phyloP scores from a whole-genome alignment of 2,797 vertebrate species.

The Siniperca scherzeri region DNA sequence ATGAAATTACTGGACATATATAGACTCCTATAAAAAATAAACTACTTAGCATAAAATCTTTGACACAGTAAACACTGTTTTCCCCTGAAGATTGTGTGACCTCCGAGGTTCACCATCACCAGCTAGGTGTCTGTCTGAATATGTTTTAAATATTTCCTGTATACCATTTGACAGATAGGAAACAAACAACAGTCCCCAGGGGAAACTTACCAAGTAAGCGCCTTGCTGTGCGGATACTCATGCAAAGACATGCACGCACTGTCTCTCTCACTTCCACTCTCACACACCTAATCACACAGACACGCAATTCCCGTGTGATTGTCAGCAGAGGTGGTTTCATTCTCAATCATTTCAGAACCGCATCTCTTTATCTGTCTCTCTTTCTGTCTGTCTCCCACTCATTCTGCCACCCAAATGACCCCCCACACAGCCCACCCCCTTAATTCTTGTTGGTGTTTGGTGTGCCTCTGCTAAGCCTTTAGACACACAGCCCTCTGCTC shows the following conservation, averaged over 20 bases:
- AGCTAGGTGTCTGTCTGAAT: constrained; percentile 63
- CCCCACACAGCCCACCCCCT: constrained; percentile 18
- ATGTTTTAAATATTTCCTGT: constrained; percentile 68
- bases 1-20: constrained; percentile 25
- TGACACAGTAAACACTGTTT: constrained; percentile 56
- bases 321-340: constrained; percentile 48
- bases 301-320: constrained; percentile 41
- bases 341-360: constrained; percentile 49
- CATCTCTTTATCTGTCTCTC: constrained; percentile 35
- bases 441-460: constrained; percentile 53
- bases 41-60: constrained; percentile 64
- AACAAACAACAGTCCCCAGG: constrained; percentile 76
- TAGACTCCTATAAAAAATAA: constrained; percentile 56
- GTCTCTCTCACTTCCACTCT: constrained; percentile 1
- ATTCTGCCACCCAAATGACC: constrained; percentile 51
- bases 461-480: constrained; percentile 61
- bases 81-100: constrained; percentile 64
- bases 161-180: constrained; percentile 70
- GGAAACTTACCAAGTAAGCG: constrained; percentile 49
- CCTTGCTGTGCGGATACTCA: constrained; percentile 43
- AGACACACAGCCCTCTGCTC: constrained; percentile 67
- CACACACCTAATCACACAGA: constrained; percentile 44
- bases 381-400: constrained; percentile 35
- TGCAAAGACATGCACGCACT: constrained; percentile 18
- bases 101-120: constrained; percentile 63